Conservation (phyloP, 2,888 invertebrate species). For the Polydrusus cervinus region DNA sequence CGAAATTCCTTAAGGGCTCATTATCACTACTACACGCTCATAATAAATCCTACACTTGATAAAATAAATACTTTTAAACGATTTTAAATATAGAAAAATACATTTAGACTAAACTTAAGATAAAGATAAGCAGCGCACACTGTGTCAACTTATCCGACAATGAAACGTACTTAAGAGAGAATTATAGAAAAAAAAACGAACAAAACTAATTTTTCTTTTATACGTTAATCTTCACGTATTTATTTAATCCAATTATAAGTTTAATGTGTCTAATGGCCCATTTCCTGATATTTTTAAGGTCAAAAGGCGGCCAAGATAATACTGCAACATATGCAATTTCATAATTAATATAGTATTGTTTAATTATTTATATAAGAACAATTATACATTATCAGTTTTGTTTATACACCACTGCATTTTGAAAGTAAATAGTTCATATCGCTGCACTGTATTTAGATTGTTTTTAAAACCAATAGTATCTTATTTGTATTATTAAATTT, state of each 20-base stretch:
- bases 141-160: neutral
- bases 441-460: neutral
- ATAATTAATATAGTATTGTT: neutral
- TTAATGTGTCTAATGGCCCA: neutral
- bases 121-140: neutral
- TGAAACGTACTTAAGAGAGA: neutral
- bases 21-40: neutral
- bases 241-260: slow-evolving; percentile 9
- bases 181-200: neutral
- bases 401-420: neutral
- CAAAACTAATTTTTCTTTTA: slow-evolving; percentile 3
- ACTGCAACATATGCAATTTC: slow-evolving; percentile 11
- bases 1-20: neutral
- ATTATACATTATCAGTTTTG: neutral
- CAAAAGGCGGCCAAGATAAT: neutral
- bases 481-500: neutral
- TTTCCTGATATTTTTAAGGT: slow-evolving; percentile 7
- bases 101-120: neutral
- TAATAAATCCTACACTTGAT: neutral
- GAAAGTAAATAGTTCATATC: neutral
- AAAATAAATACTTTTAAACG: slow-evolving; percentile 14
- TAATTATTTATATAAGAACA: slow-evolving; percentile 5
- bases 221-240: neutral
- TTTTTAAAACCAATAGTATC: neutral
- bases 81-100: slow-evolving; percentile 16